These are phyloP conservation scores for Conus betulinus DNA, from an alignment of 1,140 invertebrate species.

Conservation along the genomic window DNA sequence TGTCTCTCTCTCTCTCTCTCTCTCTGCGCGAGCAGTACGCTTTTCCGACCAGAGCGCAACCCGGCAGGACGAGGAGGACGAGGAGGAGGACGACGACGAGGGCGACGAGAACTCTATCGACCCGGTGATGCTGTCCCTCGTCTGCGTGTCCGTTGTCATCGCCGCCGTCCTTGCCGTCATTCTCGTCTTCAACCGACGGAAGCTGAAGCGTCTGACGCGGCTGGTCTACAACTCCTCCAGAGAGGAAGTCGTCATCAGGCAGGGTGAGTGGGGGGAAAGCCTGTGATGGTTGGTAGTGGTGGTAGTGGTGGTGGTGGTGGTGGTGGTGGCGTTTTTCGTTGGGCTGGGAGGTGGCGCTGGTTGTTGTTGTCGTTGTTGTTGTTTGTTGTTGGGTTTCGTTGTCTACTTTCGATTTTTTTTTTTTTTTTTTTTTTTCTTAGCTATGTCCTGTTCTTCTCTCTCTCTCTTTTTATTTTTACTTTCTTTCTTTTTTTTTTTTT, in stretches of 20 bases:
- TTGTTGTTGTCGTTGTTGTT: too few species aligned
- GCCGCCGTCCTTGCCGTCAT: conserved; percentile 21
- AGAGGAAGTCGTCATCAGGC: conserved; percentile 14
- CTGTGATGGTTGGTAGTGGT: neutral
- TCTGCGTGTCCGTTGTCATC: neutral
- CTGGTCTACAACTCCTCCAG: conserved; percentile 14
- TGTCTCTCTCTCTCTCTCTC: neutral
- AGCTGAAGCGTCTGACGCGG: neutral
- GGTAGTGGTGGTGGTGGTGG: too few species aligned
- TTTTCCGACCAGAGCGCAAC: neutral
- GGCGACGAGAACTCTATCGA: neutral
- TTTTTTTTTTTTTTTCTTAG: too few species aligned
- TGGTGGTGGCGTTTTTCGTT: too few species aligned
- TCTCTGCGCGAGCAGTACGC: neutral
- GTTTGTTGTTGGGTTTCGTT: too few species aligned
- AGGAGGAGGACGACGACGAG: neutral
- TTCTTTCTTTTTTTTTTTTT: too few species aligned
- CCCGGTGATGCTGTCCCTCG: neutral
- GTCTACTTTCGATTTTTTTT: too few species aligned
- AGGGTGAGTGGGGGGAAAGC: neutral
- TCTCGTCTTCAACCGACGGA: conserved; percentile 23
- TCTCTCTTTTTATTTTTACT: too few species aligned
- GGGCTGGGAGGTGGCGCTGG: too few species aligned
- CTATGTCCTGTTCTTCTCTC: too few species aligned
- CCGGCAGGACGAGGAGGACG: neutral